Conservation (phyloP, 2,888 invertebrate species). For the Antheraea yamamai region DNA sequence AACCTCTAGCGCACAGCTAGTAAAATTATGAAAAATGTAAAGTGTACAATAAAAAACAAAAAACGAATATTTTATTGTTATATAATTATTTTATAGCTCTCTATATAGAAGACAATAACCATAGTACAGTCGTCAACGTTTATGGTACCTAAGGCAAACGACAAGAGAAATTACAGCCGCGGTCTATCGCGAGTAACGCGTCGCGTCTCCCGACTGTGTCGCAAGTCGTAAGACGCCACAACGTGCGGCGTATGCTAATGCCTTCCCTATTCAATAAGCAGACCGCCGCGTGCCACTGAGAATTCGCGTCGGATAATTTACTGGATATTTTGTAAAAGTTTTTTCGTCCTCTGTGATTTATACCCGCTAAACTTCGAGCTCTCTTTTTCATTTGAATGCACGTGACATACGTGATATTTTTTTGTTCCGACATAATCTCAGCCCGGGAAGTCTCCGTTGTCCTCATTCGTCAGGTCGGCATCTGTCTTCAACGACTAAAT, state of each 20-base stretch:
- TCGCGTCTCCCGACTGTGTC: conserved; percentile 38
- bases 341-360: conserved; percentile 82
- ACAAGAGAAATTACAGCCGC: conserved; percentile 18
- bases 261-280: conserved; percentile 80
- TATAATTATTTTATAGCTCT: background rate
- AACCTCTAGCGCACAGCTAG: background rate
- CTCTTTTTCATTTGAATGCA: conserved; percentile 82
- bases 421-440: conserved; percentile 77
- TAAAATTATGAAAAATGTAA: background rate
- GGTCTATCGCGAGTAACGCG: conserved; percentile 30
- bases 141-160: conserved; percentile 19
- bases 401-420: conserved; percentile 81
- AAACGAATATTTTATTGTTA: background rate
- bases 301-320: conserved; percentile 82
- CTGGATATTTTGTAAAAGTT: conserved; percentile 82
- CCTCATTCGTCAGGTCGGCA: conserved; percentile 73
- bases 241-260: conserved; percentile 80
- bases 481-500: conserved; percentile 74
- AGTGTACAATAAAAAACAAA: background rate
- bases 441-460: conserved; percentile 62
- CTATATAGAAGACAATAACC: background rate
- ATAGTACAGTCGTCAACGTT: conserved; percentile 26
- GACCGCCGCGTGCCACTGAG: conserved; percentile 79
- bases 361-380: conserved; percentile 80
- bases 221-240: conserved; percentile 65